A percentile compares a stretch with the other conserved stretches of the same genome.
phyloP scores from a whole-genome alignment of 2,797 vertebrate genomes.

The Dicrostonyx torquatus region DNA sequence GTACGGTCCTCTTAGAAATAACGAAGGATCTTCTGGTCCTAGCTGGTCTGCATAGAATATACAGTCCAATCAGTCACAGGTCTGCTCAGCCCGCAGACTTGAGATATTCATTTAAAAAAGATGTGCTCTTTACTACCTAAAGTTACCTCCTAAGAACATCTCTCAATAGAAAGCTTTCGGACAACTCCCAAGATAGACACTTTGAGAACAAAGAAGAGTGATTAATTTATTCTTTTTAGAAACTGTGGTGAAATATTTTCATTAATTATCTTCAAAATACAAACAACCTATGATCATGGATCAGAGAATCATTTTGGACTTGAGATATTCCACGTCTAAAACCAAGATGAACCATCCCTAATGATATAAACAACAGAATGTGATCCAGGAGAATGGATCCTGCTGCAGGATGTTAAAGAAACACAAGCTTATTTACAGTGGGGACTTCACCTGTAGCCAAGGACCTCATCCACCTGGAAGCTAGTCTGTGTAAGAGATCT shows the following conservation, averaged over 20 bases:
- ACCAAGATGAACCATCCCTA: slow-evolving; percentile 1
- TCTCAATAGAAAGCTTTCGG: not conserved
- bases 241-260: not conserved
- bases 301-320: not conserved
- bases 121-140: not conserved
- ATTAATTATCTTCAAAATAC: not conserved
- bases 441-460: not conserved
- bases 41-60: not conserved
- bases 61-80: not conserved
- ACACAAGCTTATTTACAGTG: fast-evolving
- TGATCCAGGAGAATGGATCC: not conserved
- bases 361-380: not conserved
- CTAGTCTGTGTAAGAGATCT: not conserved
- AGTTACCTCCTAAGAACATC: not conserved
- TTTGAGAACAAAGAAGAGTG: not conserved
- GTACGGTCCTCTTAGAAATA: not conserved
- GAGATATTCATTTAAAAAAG: not conserved
- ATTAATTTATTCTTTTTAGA: not conserved
- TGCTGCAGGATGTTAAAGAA: not conserved
- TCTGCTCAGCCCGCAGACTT: not conserved
- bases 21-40: not conserved
- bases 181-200: not conserved
- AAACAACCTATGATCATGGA: not conserved
- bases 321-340: not conserved
- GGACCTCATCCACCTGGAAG: not conserved